Conservation (phyloP, 2,888 invertebrate species). For the Blastobasis lacticolella region DNA sequence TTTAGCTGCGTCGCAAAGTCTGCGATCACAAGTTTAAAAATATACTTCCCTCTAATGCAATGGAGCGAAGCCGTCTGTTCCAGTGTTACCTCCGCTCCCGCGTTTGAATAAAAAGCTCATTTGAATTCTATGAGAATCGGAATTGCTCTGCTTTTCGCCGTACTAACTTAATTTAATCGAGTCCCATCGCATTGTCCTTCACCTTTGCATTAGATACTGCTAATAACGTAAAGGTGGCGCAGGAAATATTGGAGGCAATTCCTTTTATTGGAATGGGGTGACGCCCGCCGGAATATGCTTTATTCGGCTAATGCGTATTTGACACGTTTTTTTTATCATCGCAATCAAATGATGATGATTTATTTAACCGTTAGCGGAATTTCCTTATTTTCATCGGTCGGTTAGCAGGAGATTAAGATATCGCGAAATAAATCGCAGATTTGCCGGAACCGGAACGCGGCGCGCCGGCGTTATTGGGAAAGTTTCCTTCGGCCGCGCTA, state of each 20-base stretch:
- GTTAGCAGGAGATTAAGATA: conserved; percentile 38
- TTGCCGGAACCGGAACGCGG: conserved; percentile 33
- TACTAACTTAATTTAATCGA: conserved; percentile 72
- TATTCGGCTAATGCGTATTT: no score
- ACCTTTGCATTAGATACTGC: conserved; percentile 53
- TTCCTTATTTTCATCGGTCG: conserved; percentile 10
- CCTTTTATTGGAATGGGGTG: no score
- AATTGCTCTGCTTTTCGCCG: conserved; percentile 67
- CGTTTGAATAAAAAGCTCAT: conserved; percentile 72
- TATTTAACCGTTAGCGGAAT: no score
- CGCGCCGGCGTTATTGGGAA: conserved; percentile 44
- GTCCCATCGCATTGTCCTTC: conserved; percentile 57
- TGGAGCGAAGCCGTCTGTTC: conserved; percentile 51
- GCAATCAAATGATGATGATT: no score
- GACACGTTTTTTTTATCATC: no score
- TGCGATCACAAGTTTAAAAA: conserved; percentile 33
- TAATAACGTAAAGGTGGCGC: neutral
- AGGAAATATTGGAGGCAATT: neutral
- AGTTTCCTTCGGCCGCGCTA: conserved; percentile 43
- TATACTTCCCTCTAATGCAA: conserved; percentile 37
- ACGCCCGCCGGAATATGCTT: no score
- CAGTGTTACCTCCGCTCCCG: conserved; percentile 52
- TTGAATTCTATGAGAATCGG: conserved; percentile 71
- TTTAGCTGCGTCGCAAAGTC: conserved; percentile 23
- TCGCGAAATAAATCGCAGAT: conserved; percentile 41